Conservation (phyloP, 2,113 vertebrate species). For the Dasyornis broadbenti region DNA sequence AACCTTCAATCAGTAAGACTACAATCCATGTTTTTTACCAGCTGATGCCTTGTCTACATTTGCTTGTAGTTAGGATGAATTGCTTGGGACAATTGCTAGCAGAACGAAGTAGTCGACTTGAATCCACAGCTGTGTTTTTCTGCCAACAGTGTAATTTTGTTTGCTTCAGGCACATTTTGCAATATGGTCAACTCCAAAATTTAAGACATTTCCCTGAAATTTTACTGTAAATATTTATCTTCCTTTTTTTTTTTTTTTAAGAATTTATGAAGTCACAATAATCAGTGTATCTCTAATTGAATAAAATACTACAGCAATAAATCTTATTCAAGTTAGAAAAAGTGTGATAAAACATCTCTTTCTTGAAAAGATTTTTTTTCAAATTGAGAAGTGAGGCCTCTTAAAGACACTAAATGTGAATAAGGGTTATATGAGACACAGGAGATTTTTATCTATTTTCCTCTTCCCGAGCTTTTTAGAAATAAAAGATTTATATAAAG, state of each 20-base stretch:
- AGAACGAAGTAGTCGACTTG: accelerated
- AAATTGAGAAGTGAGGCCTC: neutral
- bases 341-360: neutral
- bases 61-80: neutral
- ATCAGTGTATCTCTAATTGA: neutral
- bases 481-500: neutral
- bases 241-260: neutral
- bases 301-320: neutral
- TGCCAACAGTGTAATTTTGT: neutral
- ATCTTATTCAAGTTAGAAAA: neutral
- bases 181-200: neutral
- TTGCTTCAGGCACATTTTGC: neutral
- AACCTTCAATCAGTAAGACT: neutral
- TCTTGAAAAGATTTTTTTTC: neutral
- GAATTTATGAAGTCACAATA: neutral
- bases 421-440: neutral
- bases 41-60: neutral
- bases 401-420: neutral
- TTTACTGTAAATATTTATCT: neutral
- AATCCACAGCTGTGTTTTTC: neutral
- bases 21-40: neutral
- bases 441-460: neutral
- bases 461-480: neutral
- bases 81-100: neutral
- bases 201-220: neutral